Evolutionary conservation across 2,797 vertebrate species (phyloP).

Genomic region (Myripristis murdjan): DNA sequence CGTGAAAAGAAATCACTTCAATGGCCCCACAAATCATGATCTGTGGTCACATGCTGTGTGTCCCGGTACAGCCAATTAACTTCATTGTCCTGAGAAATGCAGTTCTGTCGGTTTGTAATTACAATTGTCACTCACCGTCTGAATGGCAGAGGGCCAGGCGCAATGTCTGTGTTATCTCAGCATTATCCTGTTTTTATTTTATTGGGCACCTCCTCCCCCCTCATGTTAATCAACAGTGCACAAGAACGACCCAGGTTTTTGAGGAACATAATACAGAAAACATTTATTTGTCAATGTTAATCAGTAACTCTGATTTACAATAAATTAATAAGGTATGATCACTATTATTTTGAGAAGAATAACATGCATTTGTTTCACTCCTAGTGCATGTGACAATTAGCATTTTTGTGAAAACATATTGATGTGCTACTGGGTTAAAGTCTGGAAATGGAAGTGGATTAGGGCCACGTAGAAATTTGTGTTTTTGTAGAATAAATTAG

Average conservation of each 20-base stretch:
- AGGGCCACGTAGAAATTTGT: no score
- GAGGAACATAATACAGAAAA: neutral
- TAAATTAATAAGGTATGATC: no score
- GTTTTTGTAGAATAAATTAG: no score
- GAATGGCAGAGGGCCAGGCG: neutral
- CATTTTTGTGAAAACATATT: constrained; percentile 10
- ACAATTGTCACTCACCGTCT: neutral
- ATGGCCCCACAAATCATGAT: neutral
- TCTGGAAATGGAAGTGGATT: no score
- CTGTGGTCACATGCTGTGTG: constrained; percentile 2
- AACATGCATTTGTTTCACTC: neutral
- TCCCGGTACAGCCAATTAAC: neutral
- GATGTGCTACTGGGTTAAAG: neutral
- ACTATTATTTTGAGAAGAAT: no score
- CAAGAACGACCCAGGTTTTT: neutral
- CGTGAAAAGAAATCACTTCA: neutral
- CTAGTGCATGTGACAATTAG: constrained; percentile 18
- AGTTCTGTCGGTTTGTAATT: neutral
- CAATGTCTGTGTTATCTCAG: neutral
- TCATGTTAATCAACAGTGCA: constrained; percentile 5
- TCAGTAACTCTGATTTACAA: no score
- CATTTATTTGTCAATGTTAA: neutral
- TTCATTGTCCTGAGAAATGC: neutral
- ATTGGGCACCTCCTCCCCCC: neutral
- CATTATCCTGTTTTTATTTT: neutral